phyloP scores from a whole-genome alignment of 2,888 invertebrate species.

The Acanthosepion pharaonis region DNA sequence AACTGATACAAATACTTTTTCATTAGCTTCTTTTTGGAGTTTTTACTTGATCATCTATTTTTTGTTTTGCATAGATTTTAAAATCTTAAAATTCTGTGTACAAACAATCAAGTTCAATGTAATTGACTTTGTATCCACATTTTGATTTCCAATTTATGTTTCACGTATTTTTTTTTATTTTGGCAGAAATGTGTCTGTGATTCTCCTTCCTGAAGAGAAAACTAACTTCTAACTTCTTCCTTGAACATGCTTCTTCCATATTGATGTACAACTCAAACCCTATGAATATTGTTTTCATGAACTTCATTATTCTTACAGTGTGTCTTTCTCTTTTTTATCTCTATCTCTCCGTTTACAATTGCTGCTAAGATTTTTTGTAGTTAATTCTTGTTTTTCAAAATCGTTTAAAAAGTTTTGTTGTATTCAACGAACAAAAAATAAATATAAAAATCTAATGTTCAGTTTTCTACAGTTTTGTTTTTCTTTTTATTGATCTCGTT shows the following conservation, averaged over 20 bases:
- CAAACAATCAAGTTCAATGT: neutral
- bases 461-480: no score
- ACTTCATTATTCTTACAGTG: neutral
- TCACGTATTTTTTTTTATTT: neutral
- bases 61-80: neutral
- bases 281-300: neutral
- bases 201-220: neutral
- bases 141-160: neutral
- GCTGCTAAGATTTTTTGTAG: neutral
- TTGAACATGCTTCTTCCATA: neutral
- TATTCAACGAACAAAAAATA: no score
- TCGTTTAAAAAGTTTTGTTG: no score
- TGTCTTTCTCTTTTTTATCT: neutral
- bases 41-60: neutral
- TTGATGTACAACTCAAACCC: neutral
- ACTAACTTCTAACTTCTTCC: neutral
- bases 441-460: no score
- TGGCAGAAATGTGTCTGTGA: neutral
- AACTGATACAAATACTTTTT: constrained; percentile 3
- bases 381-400: no score
- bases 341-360: neutral
- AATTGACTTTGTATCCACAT: neutral
- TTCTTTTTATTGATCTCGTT: no score
- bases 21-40: neutral
- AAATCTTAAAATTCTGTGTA: neutral